Percentiles rank a stretch among this genome's conserved stretches.
phyloP scores from a whole-genome alignment of 1,140 invertebrate species.

The Sitophilus oryzae region DNA sequence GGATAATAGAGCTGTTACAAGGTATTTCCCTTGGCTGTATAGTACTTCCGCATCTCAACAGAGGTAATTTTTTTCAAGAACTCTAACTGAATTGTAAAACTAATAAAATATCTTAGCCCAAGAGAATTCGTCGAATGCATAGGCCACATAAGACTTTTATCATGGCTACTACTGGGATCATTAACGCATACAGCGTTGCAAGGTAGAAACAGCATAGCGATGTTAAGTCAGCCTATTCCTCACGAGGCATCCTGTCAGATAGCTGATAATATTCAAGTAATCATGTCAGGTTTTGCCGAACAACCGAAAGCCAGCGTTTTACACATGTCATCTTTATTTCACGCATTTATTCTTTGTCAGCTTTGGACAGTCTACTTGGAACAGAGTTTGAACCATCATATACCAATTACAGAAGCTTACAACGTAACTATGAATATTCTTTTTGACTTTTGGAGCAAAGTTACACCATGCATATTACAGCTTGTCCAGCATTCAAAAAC shows the following conservation, averaged over 20 bases:
- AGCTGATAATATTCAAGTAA: slow-evolving; percentile 93
- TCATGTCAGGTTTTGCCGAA: slow-evolving; percentile 93
- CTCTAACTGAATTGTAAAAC: neutral
- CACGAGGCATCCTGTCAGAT: slow-evolving; percentile 93
- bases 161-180: slow-evolving; percentile 92
- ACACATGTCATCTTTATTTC: slow-evolving; percentile 87
- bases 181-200: slow-evolving; percentile 78
- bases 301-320: slow-evolving; percentile 83
- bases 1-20: slow-evolving; percentile 75
- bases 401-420: slow-evolving; percentile 62
- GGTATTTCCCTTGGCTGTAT: slow-evolving; percentile 90
- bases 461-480: slow-evolving; percentile 92
- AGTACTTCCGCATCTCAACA: slow-evolving; percentile 78
- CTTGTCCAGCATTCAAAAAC: slow-evolving; percentile 89
- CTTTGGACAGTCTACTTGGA: slow-evolving; percentile 99
- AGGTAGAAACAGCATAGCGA: slow-evolving; percentile 40
- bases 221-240: slow-evolving; percentile 80
- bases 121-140: slow-evolving; percentile 95
- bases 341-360: slow-evolving; percentile 79
- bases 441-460: slow-evolving; percentile 98
- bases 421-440: slow-evolving; percentile 72
- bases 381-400: slow-evolving; percentile 66
- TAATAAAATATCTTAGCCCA: slow-evolving; percentile 55
- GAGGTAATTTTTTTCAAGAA: slow-evolving; percentile 53
- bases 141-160: slow-evolving; percentile 86